Evolutionary conservation across 2,797 vertebrate species (phyloP).

Genomic region (Typhlichthys eigenmanni): DNA sequence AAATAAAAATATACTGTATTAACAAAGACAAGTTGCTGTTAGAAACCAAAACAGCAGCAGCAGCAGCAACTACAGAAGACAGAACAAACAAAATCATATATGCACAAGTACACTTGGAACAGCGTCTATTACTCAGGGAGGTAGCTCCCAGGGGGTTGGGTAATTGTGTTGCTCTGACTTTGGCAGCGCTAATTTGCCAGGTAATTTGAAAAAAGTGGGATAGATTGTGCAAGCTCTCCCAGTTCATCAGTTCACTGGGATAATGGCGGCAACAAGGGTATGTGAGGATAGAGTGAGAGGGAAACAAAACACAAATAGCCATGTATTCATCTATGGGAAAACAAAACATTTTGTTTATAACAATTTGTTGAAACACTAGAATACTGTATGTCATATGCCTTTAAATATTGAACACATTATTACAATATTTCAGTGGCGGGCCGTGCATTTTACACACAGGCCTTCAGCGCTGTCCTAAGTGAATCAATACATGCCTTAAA

Average conservation of each 20-base stretch:
- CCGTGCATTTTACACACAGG: too few species aligned
- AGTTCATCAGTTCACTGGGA: slow-evolving; percentile 73
- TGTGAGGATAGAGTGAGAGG: slow-evolving; percentile 25
- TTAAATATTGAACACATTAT: too few species aligned
- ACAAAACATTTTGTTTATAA: too few species aligned
- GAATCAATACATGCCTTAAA: too few species aligned
- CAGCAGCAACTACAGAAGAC: background rate
- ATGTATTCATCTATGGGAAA: too few species aligned
- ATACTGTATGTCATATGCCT: too few species aligned
- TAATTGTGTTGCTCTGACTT: slow-evolving; percentile 58
- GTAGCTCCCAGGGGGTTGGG: slow-evolving; percentile 39
- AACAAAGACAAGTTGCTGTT: background rate
- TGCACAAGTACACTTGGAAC: background rate
- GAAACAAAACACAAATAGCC: background rate
- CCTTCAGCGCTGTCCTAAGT: too few species aligned
- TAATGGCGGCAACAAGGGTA: slow-evolving; percentile 69
- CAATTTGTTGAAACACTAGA: too few species aligned
- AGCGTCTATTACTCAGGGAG: slow-evolving; percentile 37
- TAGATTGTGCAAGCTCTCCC: slow-evolving; percentile 41
- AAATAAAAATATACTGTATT: background rate
- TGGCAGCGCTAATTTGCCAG: slow-evolving; percentile 61
- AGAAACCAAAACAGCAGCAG: background rate
- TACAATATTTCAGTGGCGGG: too few species aligned
- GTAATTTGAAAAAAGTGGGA: slow-evolving; percentile 58
- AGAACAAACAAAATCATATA: slow-evolving; percentile 6